A percentile compares a stretch with the other conserved stretches of the same genome.
These are phyloP conservation scores for Archilochus colubris DNA, from an alignment of 2,113 vertebrate genomes.

Conservation along the genomic window DNA sequence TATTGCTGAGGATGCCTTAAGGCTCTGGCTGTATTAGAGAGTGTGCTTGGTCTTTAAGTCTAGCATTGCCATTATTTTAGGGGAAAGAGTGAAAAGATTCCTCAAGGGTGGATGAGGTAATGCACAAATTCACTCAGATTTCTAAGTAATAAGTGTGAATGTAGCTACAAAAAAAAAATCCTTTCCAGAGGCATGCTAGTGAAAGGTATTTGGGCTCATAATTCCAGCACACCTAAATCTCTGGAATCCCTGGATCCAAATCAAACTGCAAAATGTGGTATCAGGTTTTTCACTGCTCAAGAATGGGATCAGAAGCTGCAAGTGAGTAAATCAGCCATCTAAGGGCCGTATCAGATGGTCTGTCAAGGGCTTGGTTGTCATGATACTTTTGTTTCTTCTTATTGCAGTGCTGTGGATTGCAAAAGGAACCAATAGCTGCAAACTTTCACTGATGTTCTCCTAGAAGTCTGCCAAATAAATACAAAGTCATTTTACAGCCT, in stretches of 20 bases:
- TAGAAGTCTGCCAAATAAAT: not conserved
- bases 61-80: not conserved
- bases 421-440: accelerated
- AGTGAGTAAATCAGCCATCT: accelerated
- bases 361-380: not conserved
- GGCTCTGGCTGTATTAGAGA: accelerated
- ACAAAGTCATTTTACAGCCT: not conserved
- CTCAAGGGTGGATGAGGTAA: not conserved
- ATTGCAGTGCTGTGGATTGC: accelerated
- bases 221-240: not conserved
- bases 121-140: not conserved
- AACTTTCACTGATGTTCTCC: not conserved
- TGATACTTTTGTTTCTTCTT: not conserved
- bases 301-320: not conserved
- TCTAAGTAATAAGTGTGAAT: no score
- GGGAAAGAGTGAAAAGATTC: not conserved
- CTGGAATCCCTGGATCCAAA: accelerated
- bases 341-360: not conserved
- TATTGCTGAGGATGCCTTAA: not conserved
- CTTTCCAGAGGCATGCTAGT: accelerated
- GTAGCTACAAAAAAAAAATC: not conserved
- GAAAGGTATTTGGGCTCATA: not conserved
- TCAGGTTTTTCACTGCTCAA: accelerated
- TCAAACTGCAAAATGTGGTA: accelerated
- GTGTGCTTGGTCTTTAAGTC: accelerated